Percentiles rank a stretch among this genome's conserved stretches.
Conservation (phyloP, 2,113 vertebrate genomes). For the Syrrhaptes paradoxus region DNA sequence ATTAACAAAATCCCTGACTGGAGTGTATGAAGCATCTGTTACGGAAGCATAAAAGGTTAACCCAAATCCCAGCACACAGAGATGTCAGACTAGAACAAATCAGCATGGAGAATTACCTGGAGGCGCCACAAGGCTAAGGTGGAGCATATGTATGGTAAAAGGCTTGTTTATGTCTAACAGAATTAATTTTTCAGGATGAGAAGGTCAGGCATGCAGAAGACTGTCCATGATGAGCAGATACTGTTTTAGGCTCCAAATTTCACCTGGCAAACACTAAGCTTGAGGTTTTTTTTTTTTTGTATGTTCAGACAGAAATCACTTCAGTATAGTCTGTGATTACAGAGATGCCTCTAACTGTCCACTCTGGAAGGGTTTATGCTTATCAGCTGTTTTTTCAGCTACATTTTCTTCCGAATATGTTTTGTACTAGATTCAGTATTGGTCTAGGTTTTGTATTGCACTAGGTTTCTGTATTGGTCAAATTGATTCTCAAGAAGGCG, state of each 20-base stretch:
- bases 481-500: neutral
- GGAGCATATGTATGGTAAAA: neutral
- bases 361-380: neutral
- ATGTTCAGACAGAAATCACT: neutral
- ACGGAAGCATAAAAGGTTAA: conserved; percentile 71
- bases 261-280: neutral
- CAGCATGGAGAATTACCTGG: conserved; percentile 27
- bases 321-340: neutral
- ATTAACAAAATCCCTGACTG: conserved; percentile 70
- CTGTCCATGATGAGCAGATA: neutral
- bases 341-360: neutral
- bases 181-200: conserved; percentile 45
- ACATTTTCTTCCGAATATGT: neutral
- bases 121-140: conserved; percentile 35
- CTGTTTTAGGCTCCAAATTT: conserved; percentile 4
- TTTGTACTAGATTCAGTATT: neutral
- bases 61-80: conserved; percentile 59
- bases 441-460: too few species aligned
- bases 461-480: neutral
- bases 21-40: conserved; percentile 50
- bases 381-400: neutral
- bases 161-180: conserved; percentile 8
- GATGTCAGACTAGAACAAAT: conserved; percentile 61
- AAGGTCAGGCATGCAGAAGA: conserved; percentile 23
- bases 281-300: neutral